These are phyloP conservation scores for Phocides pigmalion DNA, from an alignment of 1,140 invertebrate species.

Conservation along the genomic window DNA sequence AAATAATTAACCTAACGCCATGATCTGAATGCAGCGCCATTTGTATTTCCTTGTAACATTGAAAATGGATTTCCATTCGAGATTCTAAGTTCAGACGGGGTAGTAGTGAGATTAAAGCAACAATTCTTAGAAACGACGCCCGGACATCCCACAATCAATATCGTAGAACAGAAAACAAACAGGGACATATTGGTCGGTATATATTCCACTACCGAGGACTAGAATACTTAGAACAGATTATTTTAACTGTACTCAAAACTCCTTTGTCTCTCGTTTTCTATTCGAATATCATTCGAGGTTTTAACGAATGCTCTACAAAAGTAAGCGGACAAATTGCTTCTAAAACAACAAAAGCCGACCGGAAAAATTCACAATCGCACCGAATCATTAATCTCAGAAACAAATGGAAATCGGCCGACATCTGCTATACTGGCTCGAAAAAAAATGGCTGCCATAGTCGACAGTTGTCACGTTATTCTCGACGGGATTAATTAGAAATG, in stretches of 20 bases:
- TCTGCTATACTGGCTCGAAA: conserved; percentile 78
- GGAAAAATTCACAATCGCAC: conserved; percentile 83
- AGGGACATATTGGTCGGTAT: too few species aligned
- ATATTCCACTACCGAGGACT: too few species aligned
- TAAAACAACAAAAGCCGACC: conserved; percentile 83
- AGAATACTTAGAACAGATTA: conserved; percentile 44
- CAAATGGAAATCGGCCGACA: conserved; percentile 83
- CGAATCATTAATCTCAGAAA: conserved; percentile 84
- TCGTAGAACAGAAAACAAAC: too few species aligned
- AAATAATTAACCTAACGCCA: too few species aligned
- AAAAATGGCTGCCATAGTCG: conserved; percentile 81
- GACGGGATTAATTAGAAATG: conserved; percentile 84
- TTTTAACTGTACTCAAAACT: conserved; percentile 33
- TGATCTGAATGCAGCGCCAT: background rate
- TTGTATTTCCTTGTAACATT: background rate
- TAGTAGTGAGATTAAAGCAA: background rate
- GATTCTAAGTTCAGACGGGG: background rate
- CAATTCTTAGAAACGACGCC: too few species aligned
- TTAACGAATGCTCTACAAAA: conserved; percentile 81
- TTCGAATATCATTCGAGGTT: conserved; percentile 76
- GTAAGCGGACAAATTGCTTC: conserved; percentile 83
- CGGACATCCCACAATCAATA: too few species aligned
- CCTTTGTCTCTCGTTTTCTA: conserved; percentile 56
- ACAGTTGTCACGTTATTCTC: conserved; percentile 84
- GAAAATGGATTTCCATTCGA: background rate